Base-by-base conservation (phyloP, 2,888 invertebrate species). In the Notodonta dromedarius region DNA sequence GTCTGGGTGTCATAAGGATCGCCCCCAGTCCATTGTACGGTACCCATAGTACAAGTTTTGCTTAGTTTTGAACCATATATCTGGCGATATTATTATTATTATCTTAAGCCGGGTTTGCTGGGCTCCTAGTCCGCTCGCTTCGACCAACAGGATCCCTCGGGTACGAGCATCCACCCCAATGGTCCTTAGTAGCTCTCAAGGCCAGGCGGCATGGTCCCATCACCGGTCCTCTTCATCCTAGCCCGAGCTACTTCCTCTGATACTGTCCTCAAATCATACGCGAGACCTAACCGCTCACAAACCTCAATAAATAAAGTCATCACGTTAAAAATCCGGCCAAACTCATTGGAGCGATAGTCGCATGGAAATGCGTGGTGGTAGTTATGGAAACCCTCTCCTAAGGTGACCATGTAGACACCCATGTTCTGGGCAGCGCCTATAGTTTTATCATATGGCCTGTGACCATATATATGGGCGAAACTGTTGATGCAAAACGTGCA, bases 401-500 rank as follows among this genome's bases (percentile, higher is more conserved):
- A 66, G 0, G 77, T 65, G 0, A 76, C 4, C 0, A 80, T 11
- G 0, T 79, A 70, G 0, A 84, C 70, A 0, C 71, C 9, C 0
- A 73, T n/a, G 35, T 75, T 83, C 46, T 86, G 79, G 0, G 64
- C 60, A 0, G 87, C 78, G 13, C 54, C 57, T 0, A 86, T 80
- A n/a, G 61, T 66, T 67, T 75, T 82, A 60, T 95, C 91, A 65
- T 92, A 93, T 0, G 92, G 91, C 52, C 78, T 87, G 58, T 80
- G 79, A 7, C 92, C 93, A 85, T 86, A 90, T 12, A 87, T 69
- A 78, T 96, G 96, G 8, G 95, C 95, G 1, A 94, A 91, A 69
- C 95, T 95, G 87, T 96, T 96, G n/a, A 95, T 95, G 9, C 94
- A 79, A 94, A 95, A 95, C 0, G 80, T 76, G 0, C 58, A 0